A percentile compares a stretch with the other conserved stretches of the same genome.
phyloP scores from a whole-genome alignment of 2,797 vertebrate species.

The Coreius guichenoti region DNA sequence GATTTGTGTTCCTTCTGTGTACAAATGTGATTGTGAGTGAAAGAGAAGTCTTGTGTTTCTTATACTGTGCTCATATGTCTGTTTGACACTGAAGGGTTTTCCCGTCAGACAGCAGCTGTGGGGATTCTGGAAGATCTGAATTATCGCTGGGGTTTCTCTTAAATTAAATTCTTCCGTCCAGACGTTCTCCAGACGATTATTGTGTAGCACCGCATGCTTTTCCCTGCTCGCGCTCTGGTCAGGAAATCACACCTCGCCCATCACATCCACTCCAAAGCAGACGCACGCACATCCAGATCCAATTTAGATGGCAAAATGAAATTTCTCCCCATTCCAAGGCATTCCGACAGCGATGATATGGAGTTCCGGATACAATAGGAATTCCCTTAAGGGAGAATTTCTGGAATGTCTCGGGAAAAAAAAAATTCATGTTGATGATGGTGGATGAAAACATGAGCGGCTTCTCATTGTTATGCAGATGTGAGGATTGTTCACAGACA shows the following conservation, averaged over 20 bases:
- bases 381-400: conserved; percentile 39
- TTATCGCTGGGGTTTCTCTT: not conserved
- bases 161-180: conserved; percentile 26
- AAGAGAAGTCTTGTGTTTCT: not conserved
- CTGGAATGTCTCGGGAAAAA: conserved; percentile 6
- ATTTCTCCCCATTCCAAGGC: conserved; percentile 22
- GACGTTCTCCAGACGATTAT: conserved; percentile 36
- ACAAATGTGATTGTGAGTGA: not conserved
- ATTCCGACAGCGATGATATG: not conserved
- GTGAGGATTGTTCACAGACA: conserved; percentile 26
- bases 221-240: conserved; percentile 7
- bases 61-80: not conserved
- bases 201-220: conserved; percentile 31
- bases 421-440: conserved; percentile 18
- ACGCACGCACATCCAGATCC: conserved; percentile 31
- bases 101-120: not conserved
- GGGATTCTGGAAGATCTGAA: not conserved
- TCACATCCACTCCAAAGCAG: conserved; percentile 5
- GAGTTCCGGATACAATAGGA: not conserved
- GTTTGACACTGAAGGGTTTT: not conserved
- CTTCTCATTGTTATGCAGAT: conserved; percentile 55
- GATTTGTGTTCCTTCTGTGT: not conserved
- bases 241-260: conserved; percentile 47
- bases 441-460: conserved; percentile 9
- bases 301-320: conserved; percentile 58